These are phyloP conservation scores for Sorex araneus DNA, from an alignment of 2,113 vertebrate genomes.

Conservation along the genomic window DNA sequence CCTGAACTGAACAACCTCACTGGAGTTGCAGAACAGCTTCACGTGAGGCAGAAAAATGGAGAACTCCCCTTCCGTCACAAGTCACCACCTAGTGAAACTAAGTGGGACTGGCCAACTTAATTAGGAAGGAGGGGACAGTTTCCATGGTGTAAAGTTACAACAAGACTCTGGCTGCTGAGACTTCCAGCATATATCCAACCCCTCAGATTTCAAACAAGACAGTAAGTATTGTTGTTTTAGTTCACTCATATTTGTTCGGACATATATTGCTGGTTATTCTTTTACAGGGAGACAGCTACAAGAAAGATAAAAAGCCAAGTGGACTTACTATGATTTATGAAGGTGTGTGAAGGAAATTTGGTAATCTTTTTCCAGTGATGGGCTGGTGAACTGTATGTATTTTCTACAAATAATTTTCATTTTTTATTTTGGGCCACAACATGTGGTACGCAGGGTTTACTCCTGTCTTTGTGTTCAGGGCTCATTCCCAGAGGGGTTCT, in stretches of 20 bases:
- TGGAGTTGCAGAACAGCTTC: background rate
- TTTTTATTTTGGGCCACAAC: no score
- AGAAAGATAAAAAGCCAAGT: constrained; percentile 1
- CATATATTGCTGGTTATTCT: background rate
- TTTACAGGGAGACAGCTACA: background rate
- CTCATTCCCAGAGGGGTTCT: no score
- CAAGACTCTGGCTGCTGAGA: constrained; percentile 22
- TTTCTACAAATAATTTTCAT: background rate
- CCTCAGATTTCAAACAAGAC: background rate
- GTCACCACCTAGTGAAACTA: background rate
- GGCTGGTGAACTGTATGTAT: background rate
- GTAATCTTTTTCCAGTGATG: background rate
- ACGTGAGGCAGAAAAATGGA: background rate
- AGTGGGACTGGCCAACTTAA: background rate
- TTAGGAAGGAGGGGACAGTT: constrained; percentile 66
- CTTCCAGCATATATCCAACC: background rate
- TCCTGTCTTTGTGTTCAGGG: no score
- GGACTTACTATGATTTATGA: background rate
- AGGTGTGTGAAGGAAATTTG: background rate
- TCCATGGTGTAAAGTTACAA: constrained; percentile 68
- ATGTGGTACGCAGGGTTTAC: no score
- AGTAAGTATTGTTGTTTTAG: constrained; percentile 68
- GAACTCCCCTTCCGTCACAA: rapidly evolving
- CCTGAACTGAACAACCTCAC: background rate
- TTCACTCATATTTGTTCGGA: background rate